Conservation (phyloP, 2,113 vertebrate species). For the Phyllostomus discolor region DNA sequence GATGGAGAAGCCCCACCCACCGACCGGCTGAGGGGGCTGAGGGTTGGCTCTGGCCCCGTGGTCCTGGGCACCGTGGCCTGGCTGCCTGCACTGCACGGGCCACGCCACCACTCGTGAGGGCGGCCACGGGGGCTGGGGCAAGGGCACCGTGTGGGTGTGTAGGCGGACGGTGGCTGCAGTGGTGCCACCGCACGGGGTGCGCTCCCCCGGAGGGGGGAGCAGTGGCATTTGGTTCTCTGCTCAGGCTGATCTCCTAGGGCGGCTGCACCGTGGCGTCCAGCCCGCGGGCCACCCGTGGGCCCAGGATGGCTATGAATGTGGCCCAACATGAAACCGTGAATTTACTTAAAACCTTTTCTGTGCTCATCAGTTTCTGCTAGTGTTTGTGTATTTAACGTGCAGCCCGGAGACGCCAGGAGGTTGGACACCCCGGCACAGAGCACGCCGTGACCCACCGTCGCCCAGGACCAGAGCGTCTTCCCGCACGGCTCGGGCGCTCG, state of each 20-base stretch:
- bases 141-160: rapidly evolving
- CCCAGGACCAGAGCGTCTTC: rapidly evolving
- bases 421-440: rapidly evolving
- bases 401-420: too few relatives aligned
- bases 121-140: rapidly evolving
- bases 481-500: rapidly evolving
- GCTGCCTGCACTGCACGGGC: rapidly evolving
- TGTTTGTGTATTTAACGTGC: too few relatives aligned
- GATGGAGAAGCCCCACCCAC: background rate
- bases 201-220: rapidly evolving
- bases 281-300: too few relatives aligned
- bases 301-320: too few relatives aligned
- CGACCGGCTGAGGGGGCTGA: too few relatives aligned
- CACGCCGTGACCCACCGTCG: rapidly evolving
- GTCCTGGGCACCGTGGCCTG: rapidly evolving
- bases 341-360: too few relatives aligned
- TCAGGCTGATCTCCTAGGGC: background rate
- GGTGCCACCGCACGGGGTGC: rapidly evolving
- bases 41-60: background rate
- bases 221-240: too few relatives aligned
- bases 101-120: rapidly evolving
- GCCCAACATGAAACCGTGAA: too few relatives aligned
- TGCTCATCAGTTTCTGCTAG: too few relatives aligned
- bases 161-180: rapidly evolving
- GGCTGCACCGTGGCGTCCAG: too few relatives aligned